A percentile compares a stretch with the other conserved stretches of the same genome.
phyloP scores from a whole-genome alignment of 1,140 invertebrate genomes.

The Bombus superbus region DNA sequence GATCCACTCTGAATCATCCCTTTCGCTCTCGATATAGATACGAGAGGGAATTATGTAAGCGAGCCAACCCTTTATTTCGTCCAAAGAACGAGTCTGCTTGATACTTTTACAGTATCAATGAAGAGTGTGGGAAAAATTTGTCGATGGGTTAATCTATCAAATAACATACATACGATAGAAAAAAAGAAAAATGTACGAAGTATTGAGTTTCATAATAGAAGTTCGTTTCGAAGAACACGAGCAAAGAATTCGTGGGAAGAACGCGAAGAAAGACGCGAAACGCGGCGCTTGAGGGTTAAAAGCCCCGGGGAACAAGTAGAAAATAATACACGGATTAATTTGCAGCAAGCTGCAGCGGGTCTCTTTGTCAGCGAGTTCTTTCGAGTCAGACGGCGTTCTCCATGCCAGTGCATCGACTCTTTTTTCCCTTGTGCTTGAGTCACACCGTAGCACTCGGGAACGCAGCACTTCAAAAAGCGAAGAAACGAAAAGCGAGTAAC shows the following conservation, averaged over 20 bases:
- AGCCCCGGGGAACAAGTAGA: background rate
- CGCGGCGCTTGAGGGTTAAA: background rate
- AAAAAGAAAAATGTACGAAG: background rate
- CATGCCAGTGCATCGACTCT: background rate
- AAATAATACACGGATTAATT: constrained; percentile 36
- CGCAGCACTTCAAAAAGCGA: constrained; percentile 20
- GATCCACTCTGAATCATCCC: constrained; percentile 28
- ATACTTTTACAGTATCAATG: too few species aligned
- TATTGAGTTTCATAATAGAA: too few species aligned
- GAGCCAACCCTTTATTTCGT: background rate
- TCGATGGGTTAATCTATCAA: too few species aligned
- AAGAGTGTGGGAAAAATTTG: too few species aligned
- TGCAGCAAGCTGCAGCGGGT: background rate
- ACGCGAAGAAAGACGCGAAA: background rate
- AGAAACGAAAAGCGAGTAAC: constrained; percentile 3
- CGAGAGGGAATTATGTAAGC: background rate
- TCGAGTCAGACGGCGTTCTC: background rate
- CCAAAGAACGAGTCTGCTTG: too few species aligned
- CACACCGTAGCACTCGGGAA: constrained; percentile 6
- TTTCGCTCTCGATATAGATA: constrained; percentile 12
- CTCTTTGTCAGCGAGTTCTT: constrained; percentile 45
- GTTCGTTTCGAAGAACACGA: background rate
- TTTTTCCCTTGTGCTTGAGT: constrained; percentile 18
- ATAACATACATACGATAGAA: background rate
- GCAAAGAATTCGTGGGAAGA: background rate